phyloP scores from a whole-genome alignment of 37 sponge, comb jelly and placozoan genomes.

The Halisarca cf. caerulea region DNA sequence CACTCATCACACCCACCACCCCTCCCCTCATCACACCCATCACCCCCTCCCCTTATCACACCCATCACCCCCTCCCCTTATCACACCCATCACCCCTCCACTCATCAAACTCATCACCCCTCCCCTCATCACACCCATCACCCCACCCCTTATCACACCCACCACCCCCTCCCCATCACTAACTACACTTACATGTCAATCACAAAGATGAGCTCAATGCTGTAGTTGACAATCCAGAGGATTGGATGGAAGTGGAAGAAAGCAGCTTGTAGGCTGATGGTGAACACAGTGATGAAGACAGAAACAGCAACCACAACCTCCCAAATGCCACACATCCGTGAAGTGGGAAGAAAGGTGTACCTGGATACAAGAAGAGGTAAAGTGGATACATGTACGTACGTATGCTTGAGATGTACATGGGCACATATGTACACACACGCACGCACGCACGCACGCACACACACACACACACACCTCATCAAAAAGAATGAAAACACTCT shows the following conservation, averaged over 20 bases:
- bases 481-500: slow-evolving; percentile 49
- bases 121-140: no score
- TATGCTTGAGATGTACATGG: background rate
- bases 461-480: slow-evolving; percentile 35
- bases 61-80: no score
- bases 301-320: slow-evolving; percentile 35
- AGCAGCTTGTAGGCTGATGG: slow-evolving; percentile 66
- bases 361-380: slow-evolving; percentile 31
- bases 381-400: background rate
- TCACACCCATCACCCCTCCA: no score
- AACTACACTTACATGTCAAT: slow-evolving; percentile 72
- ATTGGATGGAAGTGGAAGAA: slow-evolving; percentile 38
- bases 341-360: slow-evolving; percentile 58
- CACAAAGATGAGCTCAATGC: slow-evolving; percentile 54
- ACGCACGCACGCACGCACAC: background rate
- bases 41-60: no score
- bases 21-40: no score
- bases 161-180: no score
- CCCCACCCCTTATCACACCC: no score
- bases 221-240: slow-evolving; percentile 67
- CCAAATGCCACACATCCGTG: slow-evolving; percentile 49
- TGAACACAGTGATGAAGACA: slow-evolving; percentile 34
- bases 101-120: no score
- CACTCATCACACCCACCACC: no score
- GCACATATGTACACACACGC: background rate